These are phyloP conservation scores for Capitella teleta DNA, from an alignment of 1,140 invertebrate genomes.

Conservation along the genomic window DNA sequence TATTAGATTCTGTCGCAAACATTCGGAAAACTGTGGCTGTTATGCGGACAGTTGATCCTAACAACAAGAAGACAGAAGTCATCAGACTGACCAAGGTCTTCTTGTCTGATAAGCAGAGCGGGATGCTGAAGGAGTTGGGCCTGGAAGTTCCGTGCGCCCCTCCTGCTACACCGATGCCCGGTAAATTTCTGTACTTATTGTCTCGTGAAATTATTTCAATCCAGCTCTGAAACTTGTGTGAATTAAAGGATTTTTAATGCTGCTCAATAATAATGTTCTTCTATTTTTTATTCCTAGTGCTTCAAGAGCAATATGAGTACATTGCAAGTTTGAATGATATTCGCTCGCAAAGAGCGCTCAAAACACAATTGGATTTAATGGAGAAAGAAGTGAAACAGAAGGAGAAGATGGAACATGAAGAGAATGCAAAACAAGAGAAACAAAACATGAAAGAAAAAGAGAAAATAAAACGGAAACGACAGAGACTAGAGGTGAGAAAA, in stretches of 20 bases:
- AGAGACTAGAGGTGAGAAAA: constrained; percentile 22
- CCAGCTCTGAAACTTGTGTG: too few species aligned
- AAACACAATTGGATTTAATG: constrained; percentile 20
- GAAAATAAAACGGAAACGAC: constrained; percentile 20
- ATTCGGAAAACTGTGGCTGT: too few species aligned
- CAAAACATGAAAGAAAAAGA: constrained; percentile 19
- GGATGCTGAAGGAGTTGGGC: constrained; percentile 21
- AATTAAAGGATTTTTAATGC: too few species aligned
- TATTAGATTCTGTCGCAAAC: too few species aligned
- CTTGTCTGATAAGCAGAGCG: constrained; percentile 30
- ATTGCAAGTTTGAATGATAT: constrained; percentile 31
- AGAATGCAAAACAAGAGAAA: constrained; percentile 22
- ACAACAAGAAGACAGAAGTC: too few species aligned
- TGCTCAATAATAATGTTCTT: too few species aligned
- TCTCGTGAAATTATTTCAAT: background rate
- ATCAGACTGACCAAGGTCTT: constrained; percentile 15
- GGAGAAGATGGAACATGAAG: constrained; percentile 17
- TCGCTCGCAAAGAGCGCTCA: constrained; percentile 21
- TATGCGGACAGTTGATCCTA: too few species aligned
- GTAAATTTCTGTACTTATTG: constrained; percentile 13
- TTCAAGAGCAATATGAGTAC: constrained; percentile 22
- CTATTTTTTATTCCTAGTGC: too few species aligned
- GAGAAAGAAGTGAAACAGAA: constrained; percentile 22
- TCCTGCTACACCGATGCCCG: constrained; percentile 32
- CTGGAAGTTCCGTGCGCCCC: constrained; percentile 28